Evolutionary conservation across 2,797 vertebrate species (phyloP), one percentile per base, ranked within the genome.

Genomic region (Silurus lanzhouensis): DNA sequence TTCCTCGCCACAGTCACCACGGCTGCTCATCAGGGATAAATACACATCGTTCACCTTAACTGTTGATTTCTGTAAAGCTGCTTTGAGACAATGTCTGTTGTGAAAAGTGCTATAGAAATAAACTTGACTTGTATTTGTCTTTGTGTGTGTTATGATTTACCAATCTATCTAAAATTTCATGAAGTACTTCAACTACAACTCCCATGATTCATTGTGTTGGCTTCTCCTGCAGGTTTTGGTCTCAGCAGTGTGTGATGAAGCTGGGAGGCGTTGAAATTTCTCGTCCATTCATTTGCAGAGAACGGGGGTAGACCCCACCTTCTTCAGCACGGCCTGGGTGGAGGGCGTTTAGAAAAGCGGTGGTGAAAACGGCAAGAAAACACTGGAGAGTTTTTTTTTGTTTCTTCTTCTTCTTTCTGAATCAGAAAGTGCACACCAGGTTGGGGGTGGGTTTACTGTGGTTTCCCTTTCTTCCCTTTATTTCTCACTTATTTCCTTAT

Each of bases 211-310:
- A 70, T 63, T 55, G 87, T 90, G 89, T 46, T 22, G 61, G 38
- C 38, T 38, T 38, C 38, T 38, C 38, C 38, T 38, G 38, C 38
- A 38, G 38, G 38, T 38, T 38, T 52, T 10, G 48, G 60, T 61
- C 19, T 25, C 63, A 5, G 14, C 76, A 83, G 88, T 89, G 91
- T 90, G 94, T 75, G 25, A 93, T 91, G 91, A 90, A 38, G 90
- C 75, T 84, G 72, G 88, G 87, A 82, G 87, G 84, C 87, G 88
- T 88, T 93, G 88, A 83, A 84, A 90, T 92, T 92, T 91, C 90
- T 91, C 90, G 87, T 90, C 88, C 92, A 93, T 94, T 94, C 94
- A 95, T 95, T 95, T 92, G 94, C 90, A 89, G 93, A 92, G 88
- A 89, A 84, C 86, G 87, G 52, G 82, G 81, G 66, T 14, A 46